Conservation (phyloP, 1,140 invertebrate species). For the Nasonia longicornis region DNA sequence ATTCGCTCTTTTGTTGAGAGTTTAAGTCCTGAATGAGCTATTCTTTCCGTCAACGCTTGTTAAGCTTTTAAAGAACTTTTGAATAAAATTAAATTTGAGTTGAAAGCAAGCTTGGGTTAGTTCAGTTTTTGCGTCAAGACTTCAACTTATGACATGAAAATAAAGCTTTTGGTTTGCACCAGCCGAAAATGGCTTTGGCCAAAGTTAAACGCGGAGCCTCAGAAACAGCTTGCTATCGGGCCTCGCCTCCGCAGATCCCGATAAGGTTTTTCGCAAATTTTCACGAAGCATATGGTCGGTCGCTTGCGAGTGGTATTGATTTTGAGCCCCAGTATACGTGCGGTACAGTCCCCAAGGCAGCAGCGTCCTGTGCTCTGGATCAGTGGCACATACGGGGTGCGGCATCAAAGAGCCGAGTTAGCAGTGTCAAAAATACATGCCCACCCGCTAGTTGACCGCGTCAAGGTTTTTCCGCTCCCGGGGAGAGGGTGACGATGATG, state of each 20-base stretch:
- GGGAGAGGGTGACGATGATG: slow-evolving; percentile 4
- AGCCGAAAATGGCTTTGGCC: too few relatives aligned
- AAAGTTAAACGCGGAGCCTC: not conserved
- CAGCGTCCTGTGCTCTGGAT: not conserved
- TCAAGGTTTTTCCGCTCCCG: slow-evolving; percentile 39
- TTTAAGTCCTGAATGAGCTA: not conserved
- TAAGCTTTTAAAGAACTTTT: too few relatives aligned
- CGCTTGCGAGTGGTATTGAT: slow-evolving; percentile 34
- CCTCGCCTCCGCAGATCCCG: not conserved
- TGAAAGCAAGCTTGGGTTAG: too few relatives aligned
- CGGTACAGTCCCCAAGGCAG: not conserved
- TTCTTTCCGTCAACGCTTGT: too few relatives aligned
- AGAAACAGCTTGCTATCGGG: not conserved
- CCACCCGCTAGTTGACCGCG: slow-evolving; percentile 46
- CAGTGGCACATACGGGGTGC: not conserved
- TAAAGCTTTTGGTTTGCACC: too few relatives aligned
- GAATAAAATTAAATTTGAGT: too few relatives aligned
- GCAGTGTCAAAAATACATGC: slow-evolving; percentile 31
- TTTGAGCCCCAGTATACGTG: slow-evolving; percentile 2
- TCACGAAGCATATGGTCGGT: slow-evolving; percentile 38
- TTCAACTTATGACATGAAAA: too few relatives aligned
- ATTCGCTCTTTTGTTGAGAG: not conserved
- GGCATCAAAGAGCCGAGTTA: slow-evolving; percentile 13
- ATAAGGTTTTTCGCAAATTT: slow-evolving; percentile 39
- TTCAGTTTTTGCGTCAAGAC: too few relatives aligned